These are phyloP conservation scores for Epirrhoe alternata DNA, from an alignment of 2,888 invertebrate species.

Conservation along the genomic window DNA sequence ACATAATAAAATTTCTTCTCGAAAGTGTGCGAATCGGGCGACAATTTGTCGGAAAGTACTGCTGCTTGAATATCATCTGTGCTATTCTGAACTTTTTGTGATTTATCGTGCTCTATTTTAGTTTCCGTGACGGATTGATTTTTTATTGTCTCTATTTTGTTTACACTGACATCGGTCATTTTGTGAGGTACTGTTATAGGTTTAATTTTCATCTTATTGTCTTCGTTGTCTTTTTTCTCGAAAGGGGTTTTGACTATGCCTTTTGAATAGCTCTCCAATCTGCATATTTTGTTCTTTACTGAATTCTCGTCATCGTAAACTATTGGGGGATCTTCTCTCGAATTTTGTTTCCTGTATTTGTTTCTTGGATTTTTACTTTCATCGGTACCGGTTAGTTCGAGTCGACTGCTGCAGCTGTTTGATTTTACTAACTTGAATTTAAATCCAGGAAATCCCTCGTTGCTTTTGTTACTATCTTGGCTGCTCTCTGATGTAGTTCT, in stretches of 20 bases:
- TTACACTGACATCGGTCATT: slow-evolving; percentile 37
- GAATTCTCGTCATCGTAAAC: slow-evolving; percentile 78
- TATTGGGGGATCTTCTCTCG: slow-evolving; percentile 76
- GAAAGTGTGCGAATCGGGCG: slow-evolving; percentile 65
- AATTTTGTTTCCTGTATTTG: slow-evolving; percentile 70
- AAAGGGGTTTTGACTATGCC: slow-evolving; percentile 77
- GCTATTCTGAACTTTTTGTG: slow-evolving; percentile 47
- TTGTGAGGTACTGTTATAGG: slow-evolving; percentile 48
- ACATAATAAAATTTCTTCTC: slow-evolving; percentile 87
- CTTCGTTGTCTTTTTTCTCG: slow-evolving; percentile 67
- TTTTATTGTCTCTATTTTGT: slow-evolving; percentile 48
- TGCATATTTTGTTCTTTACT: slow-evolving; percentile 81
- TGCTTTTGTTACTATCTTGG: slow-evolving; percentile 64
- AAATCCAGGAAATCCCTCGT: slow-evolving; percentile 86
- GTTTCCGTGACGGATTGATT: slow-evolving; percentile 38
- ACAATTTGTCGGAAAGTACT: slow-evolving; percentile 55
- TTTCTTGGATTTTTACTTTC: slow-evolving; percentile 78
- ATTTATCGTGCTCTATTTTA: slow-evolving; percentile 50
- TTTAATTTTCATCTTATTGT: slow-evolving; percentile 55
- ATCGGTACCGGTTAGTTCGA: slow-evolving; percentile 91
- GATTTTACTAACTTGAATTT: slow-evolving; percentile 94
- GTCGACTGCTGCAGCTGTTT: slow-evolving; percentile 93
- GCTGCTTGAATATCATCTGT: slow-evolving; percentile 49
- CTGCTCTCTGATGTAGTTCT: slow-evolving; percentile 56
- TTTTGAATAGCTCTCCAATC: slow-evolving; percentile 81